These are phyloP conservation scores for Hirtodrosophila trivittata DNA, from an alignment of 2,888 invertebrate genomes.

Conservation along the genomic window DNA sequence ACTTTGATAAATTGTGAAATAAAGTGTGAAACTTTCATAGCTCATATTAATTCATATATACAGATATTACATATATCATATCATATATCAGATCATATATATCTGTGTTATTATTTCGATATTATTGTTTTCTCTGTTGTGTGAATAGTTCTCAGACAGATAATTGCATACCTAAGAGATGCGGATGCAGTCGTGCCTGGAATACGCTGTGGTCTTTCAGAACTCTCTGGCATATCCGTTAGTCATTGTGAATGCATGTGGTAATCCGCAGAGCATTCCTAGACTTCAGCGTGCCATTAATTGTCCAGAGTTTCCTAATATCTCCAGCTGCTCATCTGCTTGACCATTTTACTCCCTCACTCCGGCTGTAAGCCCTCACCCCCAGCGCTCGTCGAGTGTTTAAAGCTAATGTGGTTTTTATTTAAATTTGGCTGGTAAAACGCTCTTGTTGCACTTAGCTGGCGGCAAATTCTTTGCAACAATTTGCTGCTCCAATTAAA, in stretches of 20 bases:
- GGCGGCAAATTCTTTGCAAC: conserved; percentile 73
- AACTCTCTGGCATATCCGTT: conserved; percentile 5
- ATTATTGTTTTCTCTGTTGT: too few species aligned
- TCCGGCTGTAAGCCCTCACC: too few species aligned
- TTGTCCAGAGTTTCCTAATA: conserved; percentile 57
- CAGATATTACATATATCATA: too few species aligned
- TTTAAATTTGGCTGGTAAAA: conserved; percentile 36
- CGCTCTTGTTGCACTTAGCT: conserved; percentile 46
- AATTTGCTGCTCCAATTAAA: conserved; percentile 77
- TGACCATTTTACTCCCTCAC: conserved; percentile 49
- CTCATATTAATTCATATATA: too few species aligned
- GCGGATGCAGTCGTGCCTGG: too few species aligned
- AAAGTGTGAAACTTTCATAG: too few species aligned
- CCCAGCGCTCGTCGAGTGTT: not conserved
- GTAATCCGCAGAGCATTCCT: conserved; percentile 30
- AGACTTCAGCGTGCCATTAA: conserved; percentile 52
- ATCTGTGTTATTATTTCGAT: too few species aligned
- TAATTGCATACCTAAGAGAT: too few species aligned
- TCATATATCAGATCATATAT: too few species aligned
- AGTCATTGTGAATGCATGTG: conserved; percentile 41
- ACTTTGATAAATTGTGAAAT: too few species aligned
- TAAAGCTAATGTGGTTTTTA: conserved; percentile 48
- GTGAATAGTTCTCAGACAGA: too few species aligned
- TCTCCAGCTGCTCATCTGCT: conserved; percentile 58
- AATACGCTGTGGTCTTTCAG: not conserved